A percentile compares a stretch with the other conserved stretches of the same genome.
Conservation (phyloP, 2,113 vertebrate genomes). For the Haliaeetus leucogaster region DNA sequence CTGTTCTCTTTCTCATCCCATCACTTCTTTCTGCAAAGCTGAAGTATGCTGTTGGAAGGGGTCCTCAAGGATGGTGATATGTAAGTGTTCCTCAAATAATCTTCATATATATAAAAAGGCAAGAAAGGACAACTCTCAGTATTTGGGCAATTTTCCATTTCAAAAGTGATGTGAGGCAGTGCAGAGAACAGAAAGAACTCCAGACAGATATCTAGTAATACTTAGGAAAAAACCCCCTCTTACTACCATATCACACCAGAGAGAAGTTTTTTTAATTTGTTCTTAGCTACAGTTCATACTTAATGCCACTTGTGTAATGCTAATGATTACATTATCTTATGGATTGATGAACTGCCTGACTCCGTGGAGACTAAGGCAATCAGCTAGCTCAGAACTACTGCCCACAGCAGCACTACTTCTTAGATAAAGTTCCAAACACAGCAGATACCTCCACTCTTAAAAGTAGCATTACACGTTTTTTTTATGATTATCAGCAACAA, state of each 20-base stretch:
- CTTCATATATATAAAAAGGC: not conserved
- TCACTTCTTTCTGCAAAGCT: not conserved
- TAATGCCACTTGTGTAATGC: not conserved
- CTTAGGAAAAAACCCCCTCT: too few species aligned
- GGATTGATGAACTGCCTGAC: not conserved
- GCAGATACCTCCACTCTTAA: not conserved
- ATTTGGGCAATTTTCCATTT: not conserved
- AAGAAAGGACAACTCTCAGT: not conserved
- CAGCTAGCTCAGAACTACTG: not conserved
- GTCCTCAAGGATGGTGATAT: not conserved
- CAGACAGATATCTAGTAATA: not conserved
- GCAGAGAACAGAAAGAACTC: not conserved
- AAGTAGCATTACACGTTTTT: not conserved
- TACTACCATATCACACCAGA: not conserved
- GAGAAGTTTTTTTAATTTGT: not conserved
- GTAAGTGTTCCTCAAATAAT: not conserved
- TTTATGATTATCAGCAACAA: not conserved
- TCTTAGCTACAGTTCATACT: not conserved
- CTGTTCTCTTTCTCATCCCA: not conserved
- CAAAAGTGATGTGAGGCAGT: not conserved
- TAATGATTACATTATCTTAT: not conserved
- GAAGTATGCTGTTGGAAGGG: not conserved
- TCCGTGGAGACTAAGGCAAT: not conserved
- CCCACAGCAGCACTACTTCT: not conserved
- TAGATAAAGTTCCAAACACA: not conserved